These are phyloP conservation scores for Semaprochilodus insignis DNA, from an alignment of 2,797 vertebrate genomes.

Conservation along the genomic window DNA sequence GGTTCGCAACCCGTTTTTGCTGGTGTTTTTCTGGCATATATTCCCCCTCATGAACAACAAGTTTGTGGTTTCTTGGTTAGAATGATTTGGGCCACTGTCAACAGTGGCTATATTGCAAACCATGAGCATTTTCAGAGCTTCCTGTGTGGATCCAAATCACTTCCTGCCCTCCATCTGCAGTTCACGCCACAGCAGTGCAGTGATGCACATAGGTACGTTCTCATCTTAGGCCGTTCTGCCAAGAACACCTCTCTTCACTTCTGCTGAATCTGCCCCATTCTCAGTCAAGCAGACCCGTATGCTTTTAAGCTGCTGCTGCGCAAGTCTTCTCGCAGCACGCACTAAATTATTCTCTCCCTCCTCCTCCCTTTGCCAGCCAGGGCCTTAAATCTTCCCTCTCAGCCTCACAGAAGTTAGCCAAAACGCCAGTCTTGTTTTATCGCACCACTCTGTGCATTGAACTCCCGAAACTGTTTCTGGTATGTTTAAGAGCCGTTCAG, in stretches of 20 bases:
- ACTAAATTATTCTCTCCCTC: background rate
- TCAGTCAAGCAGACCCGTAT: constrained; percentile 3
- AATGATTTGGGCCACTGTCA: too few species aligned
- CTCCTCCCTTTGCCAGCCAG: background rate
- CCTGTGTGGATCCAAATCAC: too few species aligned
- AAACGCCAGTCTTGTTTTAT: constrained; percentile 2
- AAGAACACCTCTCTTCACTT: background rate
- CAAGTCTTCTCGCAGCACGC: background rate
- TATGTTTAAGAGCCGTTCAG: background rate
- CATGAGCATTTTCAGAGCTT: too few species aligned
- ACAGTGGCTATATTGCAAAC: too few species aligned
- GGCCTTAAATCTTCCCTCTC: background rate
- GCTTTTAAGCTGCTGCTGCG: constrained; percentile 1
- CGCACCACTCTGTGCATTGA: background rate
- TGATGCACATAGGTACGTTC: background rate
- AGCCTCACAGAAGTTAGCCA: background rate
- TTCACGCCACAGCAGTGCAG: too few species aligned
- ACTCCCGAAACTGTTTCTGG: background rate
- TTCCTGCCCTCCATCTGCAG: too few species aligned
- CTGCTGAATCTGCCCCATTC: constrained; percentile 1
- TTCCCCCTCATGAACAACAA: too few species aligned
- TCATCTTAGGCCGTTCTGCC: background rate
- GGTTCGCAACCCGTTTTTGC: too few species aligned
- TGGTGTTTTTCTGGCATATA: too few species aligned
- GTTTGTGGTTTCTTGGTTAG: too few species aligned